A percentile compares a stretch with the other conserved stretches of the same genome.
Conservation (phyloP, 2,888 invertebrate species). For the Macroteleia sp. region DNA sequence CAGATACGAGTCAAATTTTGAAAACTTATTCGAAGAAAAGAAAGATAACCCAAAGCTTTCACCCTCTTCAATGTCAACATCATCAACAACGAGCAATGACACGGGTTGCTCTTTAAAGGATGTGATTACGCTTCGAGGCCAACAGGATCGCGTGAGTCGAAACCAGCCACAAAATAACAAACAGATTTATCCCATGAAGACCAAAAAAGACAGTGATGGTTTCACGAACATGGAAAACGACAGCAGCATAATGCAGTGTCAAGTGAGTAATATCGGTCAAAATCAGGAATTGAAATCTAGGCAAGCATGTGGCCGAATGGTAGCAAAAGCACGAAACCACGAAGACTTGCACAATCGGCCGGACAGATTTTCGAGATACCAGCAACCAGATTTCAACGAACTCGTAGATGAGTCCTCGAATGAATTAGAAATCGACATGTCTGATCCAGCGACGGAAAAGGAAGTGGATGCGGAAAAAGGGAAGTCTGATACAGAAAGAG, state of each 20-base stretch:
- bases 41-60: conserved; percentile 87
- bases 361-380: conserved; percentile 87
- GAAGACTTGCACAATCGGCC: conserved; percentile 68
- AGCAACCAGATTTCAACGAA: conserved; percentile 90
- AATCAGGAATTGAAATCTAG: conserved; percentile 69
- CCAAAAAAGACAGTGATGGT: conserved; percentile 81
- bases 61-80: conserved; percentile 88
- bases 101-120: conserved; percentile 88
- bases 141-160: conserved; percentile 76
- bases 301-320: conserved; percentile 66
- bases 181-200: conserved; percentile 68
- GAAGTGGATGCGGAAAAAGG: conserved; percentile 86
- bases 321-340: conserved; percentile 73
- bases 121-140: conserved; percentile 86
- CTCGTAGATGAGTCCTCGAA: conserved; percentile 90
- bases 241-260: conserved; percentile 83
- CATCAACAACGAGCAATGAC: conserved; percentile 86
- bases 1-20: conserved; percentile 89
- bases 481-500: conserved; percentile 84
- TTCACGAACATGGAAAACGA: conserved; percentile 85
- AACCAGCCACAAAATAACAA: conserved; percentile 70
- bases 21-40: conserved; percentile 93
- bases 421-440: conserved; percentile 92
- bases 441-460: conserved; percentile 88
- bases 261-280: conserved; percentile 74